Evolutionary conservation across 2,113 vertebrate species (phyloP).

Genomic region (Oryzias celebensis): DNA sequence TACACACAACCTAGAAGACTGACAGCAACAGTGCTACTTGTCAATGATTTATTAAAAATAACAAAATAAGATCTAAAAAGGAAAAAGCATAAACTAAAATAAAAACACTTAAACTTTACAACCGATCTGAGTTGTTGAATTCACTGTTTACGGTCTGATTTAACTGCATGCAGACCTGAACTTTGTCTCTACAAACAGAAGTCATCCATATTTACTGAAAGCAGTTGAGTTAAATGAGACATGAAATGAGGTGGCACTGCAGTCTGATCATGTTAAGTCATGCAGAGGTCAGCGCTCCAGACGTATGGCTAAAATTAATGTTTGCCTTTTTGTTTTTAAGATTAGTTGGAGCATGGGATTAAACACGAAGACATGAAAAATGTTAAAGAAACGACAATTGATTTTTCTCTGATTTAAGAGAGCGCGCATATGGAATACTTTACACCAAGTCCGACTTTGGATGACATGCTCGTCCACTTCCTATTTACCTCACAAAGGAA

Average conservation of each 20-base stretch:
- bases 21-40: conserved; percentile 53
- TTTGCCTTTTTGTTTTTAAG: background rate
- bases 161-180: conserved; percentile 18
- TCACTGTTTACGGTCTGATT: conserved; percentile 58
- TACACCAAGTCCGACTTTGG: too few relatives aligned
- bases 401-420: too few relatives aligned
- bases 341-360: background rate
- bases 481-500: too few relatives aligned
- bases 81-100: conserved; percentile 7
- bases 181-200: conserved; percentile 18
- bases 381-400: too few relatives aligned
- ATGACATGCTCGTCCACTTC: too few relatives aligned
- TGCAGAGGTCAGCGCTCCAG: conserved; percentile 4
- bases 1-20: conserved; percentile 40
- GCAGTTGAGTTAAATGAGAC: conserved; percentile 32
- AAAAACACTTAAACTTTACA: conserved; percentile 37
- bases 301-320: conserved; percentile 1
- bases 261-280: conserved; percentile 49
- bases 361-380: too few relatives aligned
- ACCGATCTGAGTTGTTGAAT: conserved; percentile 40
- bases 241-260: conserved; percentile 32
- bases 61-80: too few relatives aligned
- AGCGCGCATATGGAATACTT: too few relatives aligned
- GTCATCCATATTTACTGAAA: conserved; percentile 65
- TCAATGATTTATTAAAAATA: conserved; percentile 35